Evolutionary conservation across 2,888 invertebrate species (phyloP), one percentile per base, ranked within the genome.

Genomic region (Rhagonycha fulva): DNA sequence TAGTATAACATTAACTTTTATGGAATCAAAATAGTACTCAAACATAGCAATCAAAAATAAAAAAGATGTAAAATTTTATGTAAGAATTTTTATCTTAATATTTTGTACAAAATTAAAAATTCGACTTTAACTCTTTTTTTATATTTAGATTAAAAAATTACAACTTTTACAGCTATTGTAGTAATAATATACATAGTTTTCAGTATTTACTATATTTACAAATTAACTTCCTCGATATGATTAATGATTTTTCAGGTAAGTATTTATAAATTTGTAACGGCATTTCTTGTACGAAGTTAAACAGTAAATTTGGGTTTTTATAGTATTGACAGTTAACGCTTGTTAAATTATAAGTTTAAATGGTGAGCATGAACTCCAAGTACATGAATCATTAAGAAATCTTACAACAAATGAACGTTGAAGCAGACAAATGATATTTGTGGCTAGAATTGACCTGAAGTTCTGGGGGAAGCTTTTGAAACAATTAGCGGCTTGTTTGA

Each of bases 401-500:
- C 75, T 60, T 70, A 60, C 74, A 70, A 70, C 60, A 70, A 75
- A 68, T 79, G 80, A 75, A 68, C 79, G 80, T 78, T 81, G 82
- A 82, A 81, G 81, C 82, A 84, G 84, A 86, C 84, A 85, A 85
- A 86, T 86, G 85, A 82, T 85, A 80, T 80, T 81, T 80, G 81
- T 85, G 84, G 84, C 85, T 84, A 83, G 76, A 71, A 82, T 83
- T 85, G 85, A 86, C 85, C 86, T 83, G 80, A 81, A 83, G 80
- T 83, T 82, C 77, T 75, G 68, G 77, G 79, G 47, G 80, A 77
- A 77, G 81, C 77, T 74, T 80, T 79, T 79, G 79, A 81, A 78
- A 86, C 85, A 85, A 87, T 86, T 87, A 87, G 87, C 86, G 86
- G 86, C 81, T 78, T 85, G 83, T 86, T 86, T 82, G 79, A 81